Evolutionary conservation across 2,113 vertebrate genomes (phyloP).

Genomic region (Mesembrinibis cayennensis): DNA sequence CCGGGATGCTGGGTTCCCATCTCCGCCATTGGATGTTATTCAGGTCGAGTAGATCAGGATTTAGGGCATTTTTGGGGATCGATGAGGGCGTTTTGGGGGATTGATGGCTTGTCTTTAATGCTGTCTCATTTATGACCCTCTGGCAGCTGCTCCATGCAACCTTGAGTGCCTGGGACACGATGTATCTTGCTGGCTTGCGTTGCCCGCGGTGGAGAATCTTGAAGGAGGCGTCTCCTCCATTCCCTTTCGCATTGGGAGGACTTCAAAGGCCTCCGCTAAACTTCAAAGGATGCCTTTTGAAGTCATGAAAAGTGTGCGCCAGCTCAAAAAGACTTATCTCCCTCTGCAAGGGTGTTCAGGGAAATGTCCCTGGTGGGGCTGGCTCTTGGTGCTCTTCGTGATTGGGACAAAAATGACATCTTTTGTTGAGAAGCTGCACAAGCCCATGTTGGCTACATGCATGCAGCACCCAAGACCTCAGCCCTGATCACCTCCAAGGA

Average conservation of each 20-base stretch:
- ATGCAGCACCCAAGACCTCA: not conserved
- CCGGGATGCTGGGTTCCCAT: not conserved
- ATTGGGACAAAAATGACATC: not conserved
- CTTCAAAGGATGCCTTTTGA: conserved; percentile 58
- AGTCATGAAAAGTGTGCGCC: not conserved
- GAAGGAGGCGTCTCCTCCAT: not conserved
- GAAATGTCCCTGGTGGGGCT: not conserved
- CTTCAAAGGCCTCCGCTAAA: conserved; percentile 4
- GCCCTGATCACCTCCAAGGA: not conserved
- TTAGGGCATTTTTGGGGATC: not conserved
- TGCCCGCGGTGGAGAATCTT: not conserved
- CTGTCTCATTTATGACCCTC: rapidly evolving
- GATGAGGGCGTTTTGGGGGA: not conserved
- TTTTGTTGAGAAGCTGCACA: not conserved
- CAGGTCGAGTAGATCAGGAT: not conserved
- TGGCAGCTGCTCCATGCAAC: not conserved
- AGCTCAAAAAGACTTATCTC: not conserved
- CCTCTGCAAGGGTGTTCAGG: not conserved
- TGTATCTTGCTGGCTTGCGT: not conserved
- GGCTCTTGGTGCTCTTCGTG: not conserved
- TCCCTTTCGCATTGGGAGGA: rapidly evolving
- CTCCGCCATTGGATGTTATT: not conserved
- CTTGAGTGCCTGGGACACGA: rapidly evolving
- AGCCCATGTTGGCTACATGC: rapidly evolving
- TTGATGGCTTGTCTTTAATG: not conserved